Evolutionary conservation across 2,888 invertebrate genomes (phyloP).

Genomic region (Agrotis clavis): DNA sequence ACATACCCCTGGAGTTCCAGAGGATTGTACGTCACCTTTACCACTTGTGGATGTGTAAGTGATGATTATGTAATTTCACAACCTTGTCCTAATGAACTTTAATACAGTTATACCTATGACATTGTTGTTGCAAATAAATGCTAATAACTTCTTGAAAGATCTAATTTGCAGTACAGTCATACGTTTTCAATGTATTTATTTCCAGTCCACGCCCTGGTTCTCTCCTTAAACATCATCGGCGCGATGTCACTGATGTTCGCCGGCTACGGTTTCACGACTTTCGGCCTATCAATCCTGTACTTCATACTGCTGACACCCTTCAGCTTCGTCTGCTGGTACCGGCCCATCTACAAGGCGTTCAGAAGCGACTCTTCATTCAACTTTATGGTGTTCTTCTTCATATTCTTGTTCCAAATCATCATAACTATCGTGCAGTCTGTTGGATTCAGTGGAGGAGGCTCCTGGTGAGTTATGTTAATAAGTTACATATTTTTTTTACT

Average conservation of each 20-base stretch:
- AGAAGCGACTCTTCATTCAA: constrained; percentile 99
- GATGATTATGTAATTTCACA: constrained; percentile 28
- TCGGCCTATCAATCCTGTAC: constrained; percentile 97
- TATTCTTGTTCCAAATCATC: constrained; percentile 98
- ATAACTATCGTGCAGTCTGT: constrained; percentile 97
- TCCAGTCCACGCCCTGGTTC: constrained; percentile 96
- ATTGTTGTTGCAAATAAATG: neutral
- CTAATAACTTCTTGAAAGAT: neutral
- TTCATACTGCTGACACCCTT: constrained; percentile 98
- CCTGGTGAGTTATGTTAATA: constrained; percentile 93
- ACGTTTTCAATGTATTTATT: constrained; percentile 22
- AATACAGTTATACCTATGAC: neutral
- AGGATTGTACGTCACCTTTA: constrained; percentile 98
- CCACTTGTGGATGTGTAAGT: constrained; percentile 99
- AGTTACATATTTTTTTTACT: no score
- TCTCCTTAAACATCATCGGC: constrained; percentile 96
- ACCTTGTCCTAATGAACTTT: constrained; percentile 1
- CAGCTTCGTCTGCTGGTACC: constrained; percentile 99
- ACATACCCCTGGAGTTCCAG: constrained; percentile 99
- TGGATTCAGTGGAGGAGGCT: constrained; percentile 96
- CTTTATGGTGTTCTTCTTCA: constrained; percentile 99
- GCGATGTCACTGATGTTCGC: constrained; percentile 95
- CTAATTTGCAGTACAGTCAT: neutral
- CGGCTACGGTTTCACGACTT: constrained; percentile 92
- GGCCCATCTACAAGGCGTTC: constrained; percentile 99